phyloP scores from a whole-genome alignment of 1,140 invertebrate species.

The Apis florea region DNA sequence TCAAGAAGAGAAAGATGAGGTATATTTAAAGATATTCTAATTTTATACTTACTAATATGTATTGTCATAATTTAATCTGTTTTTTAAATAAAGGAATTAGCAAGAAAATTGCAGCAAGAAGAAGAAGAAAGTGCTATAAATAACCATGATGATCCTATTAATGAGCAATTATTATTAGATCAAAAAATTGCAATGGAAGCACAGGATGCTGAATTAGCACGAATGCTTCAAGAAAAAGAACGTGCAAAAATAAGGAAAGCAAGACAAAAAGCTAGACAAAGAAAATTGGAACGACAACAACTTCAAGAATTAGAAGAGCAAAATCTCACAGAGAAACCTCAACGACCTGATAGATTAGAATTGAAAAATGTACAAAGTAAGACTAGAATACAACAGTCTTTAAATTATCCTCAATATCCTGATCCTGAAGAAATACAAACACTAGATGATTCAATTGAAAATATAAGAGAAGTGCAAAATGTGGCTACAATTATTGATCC shows the following conservation, averaged over 20 bases:
- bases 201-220: conserved; percentile 94
- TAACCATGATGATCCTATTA: conserved; percentile 81
- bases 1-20: conserved; percentile 85
- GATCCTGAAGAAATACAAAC: conserved; percentile 80
- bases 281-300: conserved; percentile 84
- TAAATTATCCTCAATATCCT: conserved; percentile 69
- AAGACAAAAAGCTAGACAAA: conserved; percentile 84
- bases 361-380: conserved; percentile 64
- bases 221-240: conserved; percentile 93
- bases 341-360: conserved; percentile 75
- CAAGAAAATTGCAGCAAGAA: conserved; percentile 84
- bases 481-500: conserved; percentile 79
- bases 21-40: conserved; percentile 61
- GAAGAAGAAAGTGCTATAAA: conserved; percentile 79
- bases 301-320: conserved; percentile 79
- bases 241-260: conserved; percentile 85
- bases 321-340: conserved; percentile 69
- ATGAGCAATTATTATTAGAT: conserved; percentile 85
- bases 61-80: not conserved
- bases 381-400: conserved; percentile 48
- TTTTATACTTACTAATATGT: conserved; percentile 2
- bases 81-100: conserved; percentile 82
- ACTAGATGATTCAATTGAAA: conserved; percentile 67
- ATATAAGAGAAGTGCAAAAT: conserved; percentile 69
- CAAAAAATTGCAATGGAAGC: conserved; percentile 92